Percentiles rank a stretch among this genome's conserved stretches.
Evolutionary conservation across 2,113 vertebrate genomes (phyloP).

Genomic region (Solenodon paradoxus): DNA sequence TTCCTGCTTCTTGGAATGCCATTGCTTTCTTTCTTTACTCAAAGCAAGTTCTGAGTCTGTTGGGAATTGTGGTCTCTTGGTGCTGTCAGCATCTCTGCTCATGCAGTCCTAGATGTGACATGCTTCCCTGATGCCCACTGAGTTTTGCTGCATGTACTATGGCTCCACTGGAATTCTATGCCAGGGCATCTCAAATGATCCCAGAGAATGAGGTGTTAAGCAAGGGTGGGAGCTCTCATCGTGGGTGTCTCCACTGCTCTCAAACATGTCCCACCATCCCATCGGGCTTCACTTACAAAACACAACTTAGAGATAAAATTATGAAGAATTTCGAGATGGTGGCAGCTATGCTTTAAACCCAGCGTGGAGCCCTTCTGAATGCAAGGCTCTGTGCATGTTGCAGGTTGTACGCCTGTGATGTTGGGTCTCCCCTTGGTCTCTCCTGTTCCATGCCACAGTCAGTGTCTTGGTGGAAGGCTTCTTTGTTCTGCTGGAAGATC

Average conservation of each 20-base stretch:
- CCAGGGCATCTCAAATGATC: background rate
- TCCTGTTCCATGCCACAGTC: background rate
- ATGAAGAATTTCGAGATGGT: background rate
- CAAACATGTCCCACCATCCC: background rate
- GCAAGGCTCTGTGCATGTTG: no score
- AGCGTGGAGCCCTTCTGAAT: background rate
- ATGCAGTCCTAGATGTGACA: rapidly evolving
- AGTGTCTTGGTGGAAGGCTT: background rate
- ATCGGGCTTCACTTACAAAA: background rate
- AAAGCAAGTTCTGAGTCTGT: background rate
- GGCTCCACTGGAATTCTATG: background rate
- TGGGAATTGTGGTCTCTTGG: rapidly evolving
- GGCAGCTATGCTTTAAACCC: background rate
- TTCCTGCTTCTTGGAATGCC: background rate
- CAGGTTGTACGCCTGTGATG: rapidly evolving
- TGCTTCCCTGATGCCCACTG: background rate
- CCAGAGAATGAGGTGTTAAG: background rate
- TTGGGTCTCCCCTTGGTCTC: background rate
- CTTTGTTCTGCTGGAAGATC: background rate
- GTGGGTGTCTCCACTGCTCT: background rate
- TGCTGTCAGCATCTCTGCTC: background rate
- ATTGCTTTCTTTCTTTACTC: background rate
- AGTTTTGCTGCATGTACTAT: background rate
- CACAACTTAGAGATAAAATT: background rate
- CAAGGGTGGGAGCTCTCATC: rapidly evolving